A percentile compares a stretch with the other conserved stretches of the same genome.
Conservation (phyloP, 2,113 vertebrate genomes). For the Mobula hypostoma region DNA sequence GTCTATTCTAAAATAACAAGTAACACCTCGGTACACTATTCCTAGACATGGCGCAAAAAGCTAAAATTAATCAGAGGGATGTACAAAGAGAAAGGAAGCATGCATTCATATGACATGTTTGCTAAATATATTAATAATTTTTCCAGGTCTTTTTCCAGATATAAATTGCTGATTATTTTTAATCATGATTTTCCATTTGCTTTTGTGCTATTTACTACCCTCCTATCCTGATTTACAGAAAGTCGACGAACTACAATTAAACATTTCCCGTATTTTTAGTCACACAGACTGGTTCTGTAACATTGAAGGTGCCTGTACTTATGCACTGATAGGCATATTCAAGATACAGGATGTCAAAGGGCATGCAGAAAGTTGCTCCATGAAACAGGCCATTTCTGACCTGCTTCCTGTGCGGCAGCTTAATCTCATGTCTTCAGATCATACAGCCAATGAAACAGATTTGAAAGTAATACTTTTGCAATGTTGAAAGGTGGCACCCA, state of each 20-base stretch:
- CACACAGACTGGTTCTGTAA: background rate
- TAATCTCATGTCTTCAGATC: background rate
- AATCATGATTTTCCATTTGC: background rate
- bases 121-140: background rate
- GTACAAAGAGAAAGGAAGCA: background rate
- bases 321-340: background rate
- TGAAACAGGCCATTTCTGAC: background rate
- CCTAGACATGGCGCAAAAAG: background rate
- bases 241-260: background rate
- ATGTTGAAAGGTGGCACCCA: no score
- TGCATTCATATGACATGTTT: background rate
- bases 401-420: background rate
- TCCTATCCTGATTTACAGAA: background rate
- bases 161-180: background rate
- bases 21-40: background rate
- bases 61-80: background rate
- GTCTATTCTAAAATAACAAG: no score
- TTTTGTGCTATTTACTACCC: background rate
- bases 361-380: background rate
- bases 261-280: background rate
- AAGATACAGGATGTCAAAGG: background rate
- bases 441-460: no score
- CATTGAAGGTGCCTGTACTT: background rate
- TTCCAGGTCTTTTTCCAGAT: background rate
- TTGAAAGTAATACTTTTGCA: no score